These are phyloP conservation scores for Mus musculus DNA, from an alignment of 2,113 vertebrate species.

Conservation along the genomic window DNA sequence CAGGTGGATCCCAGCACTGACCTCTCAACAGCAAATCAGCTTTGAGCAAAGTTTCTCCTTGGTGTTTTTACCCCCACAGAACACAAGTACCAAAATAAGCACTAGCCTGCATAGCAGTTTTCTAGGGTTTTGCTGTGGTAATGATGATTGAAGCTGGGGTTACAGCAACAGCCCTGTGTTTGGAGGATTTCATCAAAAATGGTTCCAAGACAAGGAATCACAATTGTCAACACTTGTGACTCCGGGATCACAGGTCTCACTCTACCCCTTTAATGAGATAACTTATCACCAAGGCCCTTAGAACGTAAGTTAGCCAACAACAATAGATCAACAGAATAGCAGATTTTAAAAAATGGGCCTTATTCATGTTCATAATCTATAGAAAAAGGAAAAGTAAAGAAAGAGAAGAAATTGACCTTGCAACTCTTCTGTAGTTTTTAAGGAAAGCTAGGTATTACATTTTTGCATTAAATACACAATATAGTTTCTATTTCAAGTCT, in stretches of 20 bases:
- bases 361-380: background rate
- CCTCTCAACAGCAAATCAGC: background rate
- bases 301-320: background rate
- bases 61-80: background rate
- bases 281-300: background rate
- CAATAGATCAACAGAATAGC: background rate
- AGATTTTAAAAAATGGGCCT: background rate
- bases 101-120: background rate
- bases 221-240: background rate
- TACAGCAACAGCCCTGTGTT: background rate
- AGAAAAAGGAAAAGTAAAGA: constrained; percentile 10
- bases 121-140: background rate
- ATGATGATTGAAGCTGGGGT: background rate
- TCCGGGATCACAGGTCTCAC: background rate
- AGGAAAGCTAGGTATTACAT: background rate
- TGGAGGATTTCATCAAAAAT: constrained; percentile 5
- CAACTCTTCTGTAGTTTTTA: background rate
- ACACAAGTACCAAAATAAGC: background rate
- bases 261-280: background rate
- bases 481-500: constrained; percentile 33
- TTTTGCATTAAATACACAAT: constrained; percentile 16
- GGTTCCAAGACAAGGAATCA: background rate
- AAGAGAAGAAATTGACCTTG: background rate
- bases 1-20: background rate
- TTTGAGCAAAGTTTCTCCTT: background rate